A percentile compares a stretch with the other conserved stretches of the same genome.
phyloP scores from a whole-genome alignment of 2,113 vertebrate species.

The Psilopogon haemacephalus region DNA sequence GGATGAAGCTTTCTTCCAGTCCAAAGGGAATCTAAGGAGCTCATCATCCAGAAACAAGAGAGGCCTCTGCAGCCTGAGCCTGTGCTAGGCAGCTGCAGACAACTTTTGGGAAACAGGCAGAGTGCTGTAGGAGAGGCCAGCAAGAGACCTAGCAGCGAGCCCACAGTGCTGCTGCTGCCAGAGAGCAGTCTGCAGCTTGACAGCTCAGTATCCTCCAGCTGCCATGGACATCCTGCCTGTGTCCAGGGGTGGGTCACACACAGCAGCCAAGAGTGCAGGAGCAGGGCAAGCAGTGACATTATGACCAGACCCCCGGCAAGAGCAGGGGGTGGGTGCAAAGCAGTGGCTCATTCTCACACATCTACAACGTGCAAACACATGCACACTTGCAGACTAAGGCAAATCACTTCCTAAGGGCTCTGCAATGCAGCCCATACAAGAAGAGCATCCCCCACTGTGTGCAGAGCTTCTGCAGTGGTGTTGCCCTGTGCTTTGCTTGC shows the following conservation, averaged over 20 bases:
- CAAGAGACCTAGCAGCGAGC: background rate
- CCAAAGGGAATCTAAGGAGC: background rate
- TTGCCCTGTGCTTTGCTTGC: background rate
- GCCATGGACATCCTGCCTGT: background rate
- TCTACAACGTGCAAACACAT: background rate
- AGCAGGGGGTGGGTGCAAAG: background rate
- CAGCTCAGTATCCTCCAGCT: background rate
- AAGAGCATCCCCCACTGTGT: background rate
- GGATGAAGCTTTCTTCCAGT: background rate
- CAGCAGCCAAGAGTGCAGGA: background rate
- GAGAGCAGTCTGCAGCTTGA: background rate
- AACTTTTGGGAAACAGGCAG: accelerated
- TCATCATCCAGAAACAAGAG: background rate
- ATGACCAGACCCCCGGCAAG: background rate
- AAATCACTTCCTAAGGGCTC: background rate
- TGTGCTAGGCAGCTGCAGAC: background rate
- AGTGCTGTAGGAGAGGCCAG: background rate
- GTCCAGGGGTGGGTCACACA: constrained; percentile 1
- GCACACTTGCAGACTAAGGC: background rate
- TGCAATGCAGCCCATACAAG: background rate
- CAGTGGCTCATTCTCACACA: background rate
- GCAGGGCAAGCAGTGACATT: background rate
- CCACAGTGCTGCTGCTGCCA: background rate
- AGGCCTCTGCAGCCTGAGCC: background rate
- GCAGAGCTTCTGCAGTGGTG: background rate